A percentile compares a stretch with the other conserved stretches of the same genome.
These are phyloP conservation scores for Ormyrus thymus DNA, from an alignment of 2,888 invertebrate species.

Conservation along the genomic window DNA sequence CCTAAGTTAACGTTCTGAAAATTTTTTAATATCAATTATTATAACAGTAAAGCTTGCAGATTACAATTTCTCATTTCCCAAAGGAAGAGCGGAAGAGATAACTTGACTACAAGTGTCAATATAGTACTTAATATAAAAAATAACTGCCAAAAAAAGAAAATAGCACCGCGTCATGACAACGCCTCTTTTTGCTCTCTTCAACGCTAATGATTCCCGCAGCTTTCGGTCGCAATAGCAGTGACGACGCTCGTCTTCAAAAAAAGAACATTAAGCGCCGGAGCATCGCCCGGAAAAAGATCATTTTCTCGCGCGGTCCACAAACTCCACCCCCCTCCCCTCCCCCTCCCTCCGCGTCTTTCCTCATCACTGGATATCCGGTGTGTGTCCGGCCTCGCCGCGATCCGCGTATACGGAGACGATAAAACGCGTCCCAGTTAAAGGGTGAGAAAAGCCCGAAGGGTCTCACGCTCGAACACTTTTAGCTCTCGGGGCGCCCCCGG, in stretches of 20 bases:
- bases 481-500: not conserved
- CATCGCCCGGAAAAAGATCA: constrained; percentile 27
- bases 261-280: constrained; percentile 21
- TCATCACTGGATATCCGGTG: constrained; percentile 10
- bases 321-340: constrained; percentile 1
- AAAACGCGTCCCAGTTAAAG: constrained; percentile 20
- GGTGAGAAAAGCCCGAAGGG: not conserved
- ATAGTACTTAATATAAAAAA: too few species aligned
- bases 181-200: too few species aligned
- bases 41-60: too few species aligned
- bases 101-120: too few species aligned
- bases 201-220: too few species aligned
- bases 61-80: too few species aligned
- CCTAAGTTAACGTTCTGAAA: too few species aligned
- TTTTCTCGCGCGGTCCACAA: not conserved
- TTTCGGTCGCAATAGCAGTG: too few species aligned
- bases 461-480: not conserved
- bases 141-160: too few species aligned
- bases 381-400: not conserved
- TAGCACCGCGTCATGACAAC: too few species aligned
- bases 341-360: too few species aligned
- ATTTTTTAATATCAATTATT: too few species aligned
- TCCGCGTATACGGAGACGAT: constrained; percentile 23
- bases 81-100: not conserved
- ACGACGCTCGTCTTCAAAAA: not conserved